Evolutionary conservation across 2,113 vertebrate species (phyloP).

Genomic region (Myotis yumanensis): DNA sequence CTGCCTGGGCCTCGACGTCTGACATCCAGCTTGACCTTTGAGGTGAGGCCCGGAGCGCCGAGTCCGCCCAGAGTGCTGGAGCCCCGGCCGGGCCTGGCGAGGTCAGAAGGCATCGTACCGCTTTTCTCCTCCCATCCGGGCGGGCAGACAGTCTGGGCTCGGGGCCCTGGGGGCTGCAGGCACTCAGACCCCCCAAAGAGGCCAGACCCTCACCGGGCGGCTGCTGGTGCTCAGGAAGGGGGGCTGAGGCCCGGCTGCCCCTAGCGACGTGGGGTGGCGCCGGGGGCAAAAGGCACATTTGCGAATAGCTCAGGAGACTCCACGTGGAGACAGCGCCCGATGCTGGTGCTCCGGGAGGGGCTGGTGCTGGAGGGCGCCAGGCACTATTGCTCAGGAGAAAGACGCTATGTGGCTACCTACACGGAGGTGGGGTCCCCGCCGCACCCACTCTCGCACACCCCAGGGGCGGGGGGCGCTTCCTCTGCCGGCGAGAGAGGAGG

Average conservation of each 20-base stretch:
- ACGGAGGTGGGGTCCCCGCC: neutral
- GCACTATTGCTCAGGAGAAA: conserved; percentile 52
- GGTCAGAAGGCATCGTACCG: conserved; percentile 71
- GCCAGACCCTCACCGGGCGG: conserved; percentile 27
- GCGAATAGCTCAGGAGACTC: conserved; percentile 17
- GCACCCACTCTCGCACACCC: neutral
- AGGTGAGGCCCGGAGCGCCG: conserved; percentile 29
- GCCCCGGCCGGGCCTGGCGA: conserved; percentile 1
- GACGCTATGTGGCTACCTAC: neutral
- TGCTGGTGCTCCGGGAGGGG: conserved; percentile 51
- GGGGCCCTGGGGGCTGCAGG: neutral
- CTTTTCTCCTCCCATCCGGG: neutral
- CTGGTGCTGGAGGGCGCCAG: conserved; percentile 30
- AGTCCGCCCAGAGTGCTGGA: neutral
- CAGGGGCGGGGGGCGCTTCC: conserved; percentile 47
- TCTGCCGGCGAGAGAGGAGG: conserved; percentile 65
- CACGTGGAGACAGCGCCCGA: neutral
- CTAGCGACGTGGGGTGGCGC: neutral
- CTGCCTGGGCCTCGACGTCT: conserved; percentile 60
- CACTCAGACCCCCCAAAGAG: neutral
- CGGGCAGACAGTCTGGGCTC: neutral
- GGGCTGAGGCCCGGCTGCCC: neutral
- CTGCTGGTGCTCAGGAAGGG: conserved; percentile 56
- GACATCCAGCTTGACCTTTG: conserved; percentile 66
- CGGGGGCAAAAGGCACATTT: conserved; percentile 74